A percentile compares a stretch with the other conserved stretches of the same genome.
Evolutionary conservation across 2,888 invertebrate genomes (phyloP).

Genomic region (Scaptomyza caliginosa): DNA sequence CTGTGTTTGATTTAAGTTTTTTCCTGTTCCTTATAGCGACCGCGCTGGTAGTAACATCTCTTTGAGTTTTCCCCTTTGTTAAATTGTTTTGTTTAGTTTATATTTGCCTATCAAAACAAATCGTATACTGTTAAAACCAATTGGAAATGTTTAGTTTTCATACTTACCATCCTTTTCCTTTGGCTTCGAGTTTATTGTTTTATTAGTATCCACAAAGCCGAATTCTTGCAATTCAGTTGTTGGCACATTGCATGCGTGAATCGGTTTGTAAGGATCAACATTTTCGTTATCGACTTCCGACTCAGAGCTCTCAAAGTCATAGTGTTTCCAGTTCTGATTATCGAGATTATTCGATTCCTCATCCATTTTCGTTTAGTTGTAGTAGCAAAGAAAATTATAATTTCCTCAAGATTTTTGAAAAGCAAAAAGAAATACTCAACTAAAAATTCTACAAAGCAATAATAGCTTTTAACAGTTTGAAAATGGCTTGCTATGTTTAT

Average conservation of each 20-base stretch:
- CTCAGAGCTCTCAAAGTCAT: background rate
- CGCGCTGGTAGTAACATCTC: background rate
- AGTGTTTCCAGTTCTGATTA: background rate
- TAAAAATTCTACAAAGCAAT: too few species aligned
- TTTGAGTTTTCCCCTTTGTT: background rate
- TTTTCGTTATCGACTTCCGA: background rate
- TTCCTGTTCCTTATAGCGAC: background rate
- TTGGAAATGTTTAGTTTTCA: background rate
- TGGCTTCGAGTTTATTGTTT: background rate
- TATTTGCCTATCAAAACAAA: background rate
- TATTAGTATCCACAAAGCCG: background rate
- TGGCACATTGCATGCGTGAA: too few species aligned
- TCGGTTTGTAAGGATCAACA: background rate
- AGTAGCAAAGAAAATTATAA: too few species aligned
- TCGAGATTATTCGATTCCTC: background rate
- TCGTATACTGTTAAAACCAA: background rate
- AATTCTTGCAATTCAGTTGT: background rate
- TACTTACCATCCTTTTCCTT: background rate
- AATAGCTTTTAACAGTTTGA: too few species aligned
- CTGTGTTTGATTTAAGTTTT: background rate
- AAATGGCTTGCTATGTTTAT: too few species aligned
- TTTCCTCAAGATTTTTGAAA: too few species aligned
- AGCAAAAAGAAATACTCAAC: too few species aligned
- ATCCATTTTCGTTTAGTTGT: background rate
- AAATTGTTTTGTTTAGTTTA: background rate